Evolutionary conservation across 2,888 invertebrate genomes (phyloP), one percentile per base, ranked within the genome.

Genomic region (Chrysopilus asiliformis): DNA sequence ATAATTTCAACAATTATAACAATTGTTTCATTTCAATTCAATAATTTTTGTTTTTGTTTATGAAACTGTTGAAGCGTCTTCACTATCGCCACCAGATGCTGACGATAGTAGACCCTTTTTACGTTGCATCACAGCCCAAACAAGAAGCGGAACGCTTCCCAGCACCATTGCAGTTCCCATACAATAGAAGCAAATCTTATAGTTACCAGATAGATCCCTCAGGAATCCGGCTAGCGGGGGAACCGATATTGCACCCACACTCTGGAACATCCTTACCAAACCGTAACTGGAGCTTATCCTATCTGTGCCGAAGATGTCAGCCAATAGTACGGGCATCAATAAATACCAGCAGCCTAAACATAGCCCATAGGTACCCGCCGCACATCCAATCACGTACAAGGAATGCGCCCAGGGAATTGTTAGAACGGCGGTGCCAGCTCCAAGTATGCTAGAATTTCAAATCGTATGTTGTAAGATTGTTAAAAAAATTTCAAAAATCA

Each of bases 301-400:
- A 28, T 79, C 77, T 1, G 76, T 78, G 3, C 81, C 81, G 53
- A 79, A 80, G 12, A 79, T 68, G 52, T 80, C 79, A 0, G 80
- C 79, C 26, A 81, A 64, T 12, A 81, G 60, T 2, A 81, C 79
- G 0, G 81, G 81, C 39, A 81, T 78, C 36, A 81, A 55, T 3
- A 81, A 71, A 57, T 80, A 81, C 79, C 80, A 81, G 52, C 79
- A 76, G 15, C 81, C 81, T 14, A 81, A 67, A 42, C 79, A 80
- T 0, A 81, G 60, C 0, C 81, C 81, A 53, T 80, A 81, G 0
- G 69, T 67, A 4, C 71, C 76, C 29, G 79, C 76, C 2, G 78
- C 72, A 3, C 73, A 65, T 4, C 76, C 76, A 25, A 80, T 60
- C 0, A 75, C 62, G 58, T 74, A 72, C 62, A 78, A 76, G 0